Evolutionary conservation across 2,113 vertebrate genomes (phyloP), one percentile per base, ranked within the genome.

Genomic region (Nycticryphes semicollaris): DNA sequence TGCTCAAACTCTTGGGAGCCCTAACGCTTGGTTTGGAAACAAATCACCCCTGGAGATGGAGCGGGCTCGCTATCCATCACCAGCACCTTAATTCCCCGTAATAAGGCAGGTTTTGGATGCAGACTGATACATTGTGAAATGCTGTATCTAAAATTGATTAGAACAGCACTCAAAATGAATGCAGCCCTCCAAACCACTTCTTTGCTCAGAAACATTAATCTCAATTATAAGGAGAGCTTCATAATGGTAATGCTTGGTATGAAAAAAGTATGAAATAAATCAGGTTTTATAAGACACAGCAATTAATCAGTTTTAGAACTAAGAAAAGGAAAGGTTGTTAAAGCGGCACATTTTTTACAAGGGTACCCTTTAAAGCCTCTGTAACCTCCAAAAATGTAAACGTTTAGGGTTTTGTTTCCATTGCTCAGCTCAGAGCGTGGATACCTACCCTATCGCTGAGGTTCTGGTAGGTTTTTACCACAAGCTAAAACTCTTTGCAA

Each of bases 261-360:
- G 97, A 66, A 98, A 98, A 98, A 98, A 98, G 89, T 94, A 98
- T 96, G 95, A 98, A 98, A 98, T 98, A 98, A 98, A 98, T 98
- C 98, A 98, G 96, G 84, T 98, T 98, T 98, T 98, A 98, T 97
- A 98, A 98, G 97, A 98, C 97, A 98, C 62, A 92, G 94, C 94
- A 98, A 98, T 98, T 98, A 98, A 98, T 98, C 98, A 98, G 97
- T 90, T 98, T 97, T 95, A 94, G 96, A 97, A 96, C 73, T 84
- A 88, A 90, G 54, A 93, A 67, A 87, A 93, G 78, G 82, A 92
- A 81, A 87, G 81, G 90, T 81, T 91, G 87, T 95, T 95, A 88
- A 96, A 94, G 87, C 0, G 0, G 48, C 85, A 70, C 53, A 76
- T 96, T 96, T 96, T 97, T 84, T 88, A 95, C 68, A 85, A 66